Evolutionary conservation across 2,113 vertebrate species (phyloP).

Genomic region (Cheirogaleus medius): DNA sequence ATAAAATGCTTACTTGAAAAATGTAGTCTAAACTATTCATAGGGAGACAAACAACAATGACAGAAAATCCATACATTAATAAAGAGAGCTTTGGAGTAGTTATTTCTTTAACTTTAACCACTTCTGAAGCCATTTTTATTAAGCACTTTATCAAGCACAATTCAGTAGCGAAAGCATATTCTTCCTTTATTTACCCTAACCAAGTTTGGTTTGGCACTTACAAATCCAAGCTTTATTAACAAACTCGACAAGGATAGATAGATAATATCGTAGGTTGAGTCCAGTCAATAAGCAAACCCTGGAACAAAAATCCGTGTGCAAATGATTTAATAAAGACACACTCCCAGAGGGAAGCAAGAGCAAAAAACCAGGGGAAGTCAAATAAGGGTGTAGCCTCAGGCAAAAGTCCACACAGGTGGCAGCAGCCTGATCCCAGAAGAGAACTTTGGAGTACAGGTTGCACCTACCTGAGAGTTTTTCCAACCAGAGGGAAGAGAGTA

Average conservation of each 20-base stretch:
- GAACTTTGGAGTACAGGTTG: accelerated
- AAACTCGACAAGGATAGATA: not conserved
- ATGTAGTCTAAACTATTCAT: not conserved
- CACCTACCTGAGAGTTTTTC: not conserved
- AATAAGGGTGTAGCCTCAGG: no score
- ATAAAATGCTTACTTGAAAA: slow-evolving; percentile 44
- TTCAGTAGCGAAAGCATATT: not conserved
- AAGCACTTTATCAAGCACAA: slow-evolving; percentile 16
- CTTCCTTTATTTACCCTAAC: not conserved
- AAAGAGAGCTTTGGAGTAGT: not conserved
- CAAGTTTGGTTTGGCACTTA: not conserved
- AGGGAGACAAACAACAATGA: not conserved
- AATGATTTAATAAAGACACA: not conserved
- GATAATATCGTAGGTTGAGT: not conserved
- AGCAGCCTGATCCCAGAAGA: not conserved
- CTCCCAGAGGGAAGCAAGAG: not conserved
- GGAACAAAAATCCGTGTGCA: not conserved
- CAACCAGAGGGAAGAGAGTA: not conserved
- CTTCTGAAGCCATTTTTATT: slow-evolving; percentile 28
- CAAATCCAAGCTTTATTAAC: slow-evolving; percentile 3
- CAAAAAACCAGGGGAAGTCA: not conserved
- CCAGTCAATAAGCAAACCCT: not conserved
- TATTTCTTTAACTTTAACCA: slow-evolving; percentile 43
- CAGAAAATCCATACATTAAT: slow-evolving; percentile 33
- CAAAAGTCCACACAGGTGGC: not conserved